These are phyloP conservation scores for Diplolepis rosae DNA, from an alignment of 2,888 invertebrate species.

Conservation along the genomic window DNA sequence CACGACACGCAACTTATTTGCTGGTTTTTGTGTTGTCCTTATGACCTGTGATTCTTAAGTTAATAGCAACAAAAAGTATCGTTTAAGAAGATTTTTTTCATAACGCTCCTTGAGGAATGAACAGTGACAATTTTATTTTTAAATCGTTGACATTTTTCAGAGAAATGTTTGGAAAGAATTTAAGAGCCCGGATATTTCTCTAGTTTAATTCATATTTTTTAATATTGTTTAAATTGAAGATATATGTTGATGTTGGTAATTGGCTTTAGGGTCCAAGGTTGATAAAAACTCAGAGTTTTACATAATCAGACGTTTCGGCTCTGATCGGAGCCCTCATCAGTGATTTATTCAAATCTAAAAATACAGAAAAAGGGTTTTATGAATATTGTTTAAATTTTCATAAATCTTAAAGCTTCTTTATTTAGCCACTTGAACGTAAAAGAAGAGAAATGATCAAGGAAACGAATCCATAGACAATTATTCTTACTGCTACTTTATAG, in stretches of 20 bases:
- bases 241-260: too few relatives aligned
- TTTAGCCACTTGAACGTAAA: background rate
- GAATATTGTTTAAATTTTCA: too few relatives aligned
- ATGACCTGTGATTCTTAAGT: background rate
- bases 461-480: slow-evolving; percentile 7
- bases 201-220: background rate
- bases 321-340: too few relatives aligned
- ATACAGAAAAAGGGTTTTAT: too few relatives aligned
- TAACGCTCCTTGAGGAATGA: background rate
- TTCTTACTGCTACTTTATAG: slow-evolving; percentile 6
- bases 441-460: background rate
- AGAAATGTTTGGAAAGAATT: background rate
- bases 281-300: too few relatives aligned
- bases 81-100: background rate
- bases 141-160: background rate
- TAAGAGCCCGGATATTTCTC: background rate
- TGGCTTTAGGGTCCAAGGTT: too few relatives aligned
- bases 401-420: too few relatives aligned
- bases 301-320: too few relatives aligned
- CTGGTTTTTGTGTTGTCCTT: background rate
- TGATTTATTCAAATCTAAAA: too few relatives aligned
- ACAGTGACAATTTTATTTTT: background rate
- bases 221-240: background rate
- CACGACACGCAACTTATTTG: slow-evolving; percentile 47
- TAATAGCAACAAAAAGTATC: background rate